phyloP scores from a whole-genome alignment of 1,140 invertebrate genomes.

The Saccostrea cuccullata region DNA sequence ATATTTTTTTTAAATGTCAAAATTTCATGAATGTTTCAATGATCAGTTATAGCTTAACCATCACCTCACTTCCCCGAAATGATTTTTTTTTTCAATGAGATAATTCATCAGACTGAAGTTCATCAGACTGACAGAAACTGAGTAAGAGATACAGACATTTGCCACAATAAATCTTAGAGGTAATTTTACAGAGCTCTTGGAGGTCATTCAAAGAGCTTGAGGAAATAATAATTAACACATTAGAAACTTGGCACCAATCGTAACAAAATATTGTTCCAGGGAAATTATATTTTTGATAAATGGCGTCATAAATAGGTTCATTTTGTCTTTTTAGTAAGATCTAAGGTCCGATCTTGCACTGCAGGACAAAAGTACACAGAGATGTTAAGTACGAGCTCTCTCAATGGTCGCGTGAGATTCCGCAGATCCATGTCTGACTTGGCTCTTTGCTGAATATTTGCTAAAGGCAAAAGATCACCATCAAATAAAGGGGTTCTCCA shows the following conservation, averaged over 20 bases:
- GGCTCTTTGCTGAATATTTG: not conserved
- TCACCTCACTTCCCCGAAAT: too few species aligned
- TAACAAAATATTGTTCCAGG: slow-evolving; percentile 4
- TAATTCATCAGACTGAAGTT: too few species aligned
- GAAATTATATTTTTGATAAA: not conserved
- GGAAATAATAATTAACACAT: not conserved
- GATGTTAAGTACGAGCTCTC: not conserved
- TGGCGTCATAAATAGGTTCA: not conserved
- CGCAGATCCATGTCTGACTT: not conserved
- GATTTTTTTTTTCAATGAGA: too few species aligned
- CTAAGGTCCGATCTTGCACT: not conserved
- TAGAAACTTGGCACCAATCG: not conserved
- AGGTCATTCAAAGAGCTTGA: not conserved
- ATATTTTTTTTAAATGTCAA: too few species aligned
- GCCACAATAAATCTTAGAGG: not conserved
- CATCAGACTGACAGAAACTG: not conserved
- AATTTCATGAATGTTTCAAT: too few species aligned
- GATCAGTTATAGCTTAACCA: too few species aligned
- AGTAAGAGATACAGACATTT: not conserved
- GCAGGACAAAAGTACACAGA: not conserved
- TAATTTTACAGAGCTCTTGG: not conserved
- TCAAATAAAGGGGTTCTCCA: not conserved
- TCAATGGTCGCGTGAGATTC: not conserved
- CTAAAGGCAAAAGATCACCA: not conserved
- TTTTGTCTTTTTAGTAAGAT: not conserved